A percentile compares a stretch with the other conserved stretches of the same genome.
These are phyloP conservation scores for Lysandra coridon DNA, from an alignment of 2,888 invertebrate genomes.

Conservation along the genomic window DNA sequence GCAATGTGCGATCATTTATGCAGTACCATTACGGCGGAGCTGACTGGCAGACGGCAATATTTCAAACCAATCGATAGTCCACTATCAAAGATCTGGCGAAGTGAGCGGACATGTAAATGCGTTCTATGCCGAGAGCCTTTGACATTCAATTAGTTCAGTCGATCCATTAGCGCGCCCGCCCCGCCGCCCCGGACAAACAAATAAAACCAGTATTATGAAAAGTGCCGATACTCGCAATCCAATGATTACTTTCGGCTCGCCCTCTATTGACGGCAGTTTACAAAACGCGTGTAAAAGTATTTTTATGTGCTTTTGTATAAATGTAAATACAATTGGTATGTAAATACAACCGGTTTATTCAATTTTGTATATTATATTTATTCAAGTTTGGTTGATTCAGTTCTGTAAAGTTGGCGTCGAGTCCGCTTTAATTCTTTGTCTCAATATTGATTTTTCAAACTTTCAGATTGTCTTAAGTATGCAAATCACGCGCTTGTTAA, in stretches of 20 bases:
- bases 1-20: conserved; percentile 11
- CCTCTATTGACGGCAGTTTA: conserved; percentile 19
- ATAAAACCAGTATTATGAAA: conserved; percentile 62
- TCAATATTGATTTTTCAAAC: conserved; percentile 16
- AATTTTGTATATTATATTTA: not conserved
- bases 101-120: conserved; percentile 36
- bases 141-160: conserved; percentile 63
- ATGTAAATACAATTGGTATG: not conserved
- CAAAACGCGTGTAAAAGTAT: not conserved
- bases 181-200: conserved; percentile 43
- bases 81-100: conserved; percentile 29
- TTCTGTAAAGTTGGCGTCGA: not conserved
- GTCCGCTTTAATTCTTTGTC: not conserved
- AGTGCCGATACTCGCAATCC: conserved; percentile 39
- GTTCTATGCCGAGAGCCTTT: conserved; percentile 46
- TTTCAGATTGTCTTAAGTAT: conserved; percentile 2
- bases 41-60: conserved; percentile 17
- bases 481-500: not conserved
- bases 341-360: not conserved
- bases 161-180: conserved; percentile 55
- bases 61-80: conserved; percentile 21
- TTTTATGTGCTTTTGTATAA: not conserved
- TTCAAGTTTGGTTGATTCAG: not conserved
- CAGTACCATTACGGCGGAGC: not conserved
- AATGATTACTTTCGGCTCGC: conserved; percentile 24